phyloP scores from a whole-genome alignment of 2,797 vertebrate species.

The Oceanodroma leucorhoa region DNA sequence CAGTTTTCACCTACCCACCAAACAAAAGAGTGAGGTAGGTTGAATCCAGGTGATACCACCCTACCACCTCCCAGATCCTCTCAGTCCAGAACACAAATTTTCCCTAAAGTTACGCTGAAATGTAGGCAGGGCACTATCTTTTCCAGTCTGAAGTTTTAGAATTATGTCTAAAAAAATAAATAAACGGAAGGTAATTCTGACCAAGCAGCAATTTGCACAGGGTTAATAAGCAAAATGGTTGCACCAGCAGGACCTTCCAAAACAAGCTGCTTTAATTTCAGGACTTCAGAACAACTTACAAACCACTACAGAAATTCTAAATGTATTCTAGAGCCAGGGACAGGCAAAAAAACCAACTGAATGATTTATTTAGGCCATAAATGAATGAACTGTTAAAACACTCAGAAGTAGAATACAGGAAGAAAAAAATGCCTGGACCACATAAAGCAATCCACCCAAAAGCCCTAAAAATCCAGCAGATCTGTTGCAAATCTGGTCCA shows the following conservation, averaged over 20 bases:
- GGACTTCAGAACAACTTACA: not conserved
- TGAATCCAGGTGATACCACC: not conserved
- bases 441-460: not conserved
- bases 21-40: not conserved
- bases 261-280: not conserved
- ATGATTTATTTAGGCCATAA: not conserved
- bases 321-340: not conserved
- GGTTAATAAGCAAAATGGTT: not conserved
- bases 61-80: not conserved
- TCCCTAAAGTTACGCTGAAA: not conserved
- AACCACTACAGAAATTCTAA: not conserved
- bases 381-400: not conserved
- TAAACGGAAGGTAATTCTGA: not conserved
- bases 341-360: not conserved
- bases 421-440: not conserved
- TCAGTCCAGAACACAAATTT: not conserved
- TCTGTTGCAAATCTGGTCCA: not conserved
- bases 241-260: not conserved
- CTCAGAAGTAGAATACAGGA: not conserved
- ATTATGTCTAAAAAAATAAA: not conserved
- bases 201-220: not conserved
- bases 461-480: not conserved
- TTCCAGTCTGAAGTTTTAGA: not conserved
- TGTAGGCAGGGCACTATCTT: not conserved
- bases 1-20: not conserved